A percentile compares a stretch with the other conserved stretches of the same genome.
These are phyloP conservation scores for Hydriomena furcata DNA, from an alignment of 2,888 invertebrate species.

Conservation along the genomic window DNA sequence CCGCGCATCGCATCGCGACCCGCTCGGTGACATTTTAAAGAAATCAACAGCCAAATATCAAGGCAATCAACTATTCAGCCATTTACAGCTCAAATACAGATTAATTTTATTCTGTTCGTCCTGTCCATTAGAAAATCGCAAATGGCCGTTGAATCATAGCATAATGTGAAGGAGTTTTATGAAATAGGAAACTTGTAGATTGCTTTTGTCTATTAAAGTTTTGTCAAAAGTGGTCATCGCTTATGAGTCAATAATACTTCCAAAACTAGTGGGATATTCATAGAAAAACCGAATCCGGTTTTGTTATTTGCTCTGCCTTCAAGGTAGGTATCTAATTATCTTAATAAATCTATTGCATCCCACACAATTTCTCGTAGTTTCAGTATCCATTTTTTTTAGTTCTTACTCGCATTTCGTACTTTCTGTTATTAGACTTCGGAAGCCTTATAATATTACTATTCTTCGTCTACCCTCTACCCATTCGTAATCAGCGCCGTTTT, in stretches of 20 bases:
- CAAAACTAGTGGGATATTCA: constrained; percentile 14
- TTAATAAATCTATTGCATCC: no score
- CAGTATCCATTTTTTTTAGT: no score
- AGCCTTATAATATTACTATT: no score
- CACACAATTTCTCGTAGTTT: no score
- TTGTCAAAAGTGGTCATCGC: constrained; percentile 36
- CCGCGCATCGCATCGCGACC: constrained; percentile 1
- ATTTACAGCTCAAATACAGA: constrained; percentile 34
- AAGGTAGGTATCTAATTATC: no score
- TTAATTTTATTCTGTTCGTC: constrained; percentile 35
- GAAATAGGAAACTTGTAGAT: constrained; percentile 73
- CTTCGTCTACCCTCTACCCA: no score
- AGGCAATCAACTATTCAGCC: constrained; percentile 62
- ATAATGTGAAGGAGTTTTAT: constrained; percentile 58
- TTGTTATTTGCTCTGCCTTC: constrained; percentile 3
- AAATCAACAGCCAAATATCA: constrained; percentile 69
- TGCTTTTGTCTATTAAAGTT: constrained; percentile 43
- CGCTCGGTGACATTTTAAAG: constrained; percentile 61
- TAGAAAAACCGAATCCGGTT: constrained; percentile 20
- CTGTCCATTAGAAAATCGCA: constrained; percentile 47
- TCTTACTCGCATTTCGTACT: no score
- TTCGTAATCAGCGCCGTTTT: no score
- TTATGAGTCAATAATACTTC: constrained; percentile 42
- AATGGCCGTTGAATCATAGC: constrained; percentile 63
- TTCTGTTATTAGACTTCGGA: no score